Base-by-base conservation (phyloP, 1,140 invertebrate species). In the Antheraea pernyi region DNA sequence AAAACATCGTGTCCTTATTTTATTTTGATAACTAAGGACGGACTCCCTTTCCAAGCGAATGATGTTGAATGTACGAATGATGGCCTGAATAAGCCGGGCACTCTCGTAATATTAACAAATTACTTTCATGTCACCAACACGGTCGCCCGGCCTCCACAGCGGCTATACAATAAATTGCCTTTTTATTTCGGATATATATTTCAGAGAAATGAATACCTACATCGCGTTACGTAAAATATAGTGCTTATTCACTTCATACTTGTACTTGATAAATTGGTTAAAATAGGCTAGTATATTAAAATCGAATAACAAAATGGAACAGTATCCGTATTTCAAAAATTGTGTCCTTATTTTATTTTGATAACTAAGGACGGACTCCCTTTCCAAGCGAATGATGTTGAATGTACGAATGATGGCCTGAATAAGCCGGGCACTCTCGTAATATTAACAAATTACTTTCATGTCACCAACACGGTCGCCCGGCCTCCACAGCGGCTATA, bases 371-470 rank as follows among this genome's bases (percentile, higher is more conserved):
- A 53, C 16, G 11, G 46, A 13, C 46, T 53, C 46, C 13, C 46
- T 53, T 53, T 53, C 1, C 46, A 53, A 53, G 46, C 5, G 7
- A n/a, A n/a, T n/a, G n/a, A n/a, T n/a, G n/a, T n/a, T n/a, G n/a
- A n/a, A n/a, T n/a, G n/a, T n/a, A n/a, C 13, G 46, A 53, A 53
- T 53, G 46, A 53, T 53, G 46, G 46, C 46, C 46, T 5, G 46
- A n/a, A 8, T 13, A 11, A 60, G 65, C 22, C 36, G 11, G 68
- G 53, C 42, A 53, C 64, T 64, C 61, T 66, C 42, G 65, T 71
- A 77, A 70, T 64, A 77, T 74, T 59, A 61, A 59, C 70, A 72
- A 74, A 77, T 71, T 76, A 69, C 67, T 63, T 73, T 69, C 67
- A 70, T 61, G 65, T 70, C 66, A 66, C 36, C 65, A 70, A 62